Percentiles rank a stretch among this genome's conserved stretches.
Evolutionary conservation across 1,140 invertebrate genomes (phyloP).

Genomic region (Archegozetes longisetosus): DNA sequence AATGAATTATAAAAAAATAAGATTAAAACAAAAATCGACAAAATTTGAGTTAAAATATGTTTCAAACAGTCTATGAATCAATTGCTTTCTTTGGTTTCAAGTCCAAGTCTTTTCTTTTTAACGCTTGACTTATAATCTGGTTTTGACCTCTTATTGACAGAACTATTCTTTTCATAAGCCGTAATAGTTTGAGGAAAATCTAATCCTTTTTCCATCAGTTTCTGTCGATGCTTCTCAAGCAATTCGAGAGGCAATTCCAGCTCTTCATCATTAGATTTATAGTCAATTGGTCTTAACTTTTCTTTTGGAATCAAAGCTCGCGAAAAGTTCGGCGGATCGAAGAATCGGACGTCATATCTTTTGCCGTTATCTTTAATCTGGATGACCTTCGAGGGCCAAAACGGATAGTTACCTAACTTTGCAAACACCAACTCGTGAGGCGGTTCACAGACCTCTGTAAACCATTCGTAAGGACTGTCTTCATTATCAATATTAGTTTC

Average conservation of each 20-base stretch:
- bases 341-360: slow-evolving; percentile 59
- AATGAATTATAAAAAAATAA: no score
- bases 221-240: background rate
- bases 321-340: slow-evolving; percentile 38
- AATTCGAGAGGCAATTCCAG: background rate
- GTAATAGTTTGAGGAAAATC: background rate
- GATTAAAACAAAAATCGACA: no score
- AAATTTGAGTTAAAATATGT: no score
- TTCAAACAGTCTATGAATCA: no score
- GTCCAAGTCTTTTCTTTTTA: no score
- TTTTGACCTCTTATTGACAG: no score
- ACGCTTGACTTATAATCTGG: no score
- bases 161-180: no score
- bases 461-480: slow-evolving; percentile 38
- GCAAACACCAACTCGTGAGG: slow-evolving; percentile 68
- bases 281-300: background rate
- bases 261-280: background rate
- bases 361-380: background rate
- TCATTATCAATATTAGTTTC: slow-evolving; percentile 39
- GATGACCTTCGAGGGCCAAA: slow-evolving; percentile 71
- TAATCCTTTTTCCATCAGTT: background rate
- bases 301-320: background rate
- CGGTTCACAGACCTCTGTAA: slow-evolving; percentile 57
- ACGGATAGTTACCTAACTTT: slow-evolving; percentile 61
- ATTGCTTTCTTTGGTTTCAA: no score